Conservation (phyloP, 2,888 invertebrate species). For the Petrolisthes cinctipes region DNA sequence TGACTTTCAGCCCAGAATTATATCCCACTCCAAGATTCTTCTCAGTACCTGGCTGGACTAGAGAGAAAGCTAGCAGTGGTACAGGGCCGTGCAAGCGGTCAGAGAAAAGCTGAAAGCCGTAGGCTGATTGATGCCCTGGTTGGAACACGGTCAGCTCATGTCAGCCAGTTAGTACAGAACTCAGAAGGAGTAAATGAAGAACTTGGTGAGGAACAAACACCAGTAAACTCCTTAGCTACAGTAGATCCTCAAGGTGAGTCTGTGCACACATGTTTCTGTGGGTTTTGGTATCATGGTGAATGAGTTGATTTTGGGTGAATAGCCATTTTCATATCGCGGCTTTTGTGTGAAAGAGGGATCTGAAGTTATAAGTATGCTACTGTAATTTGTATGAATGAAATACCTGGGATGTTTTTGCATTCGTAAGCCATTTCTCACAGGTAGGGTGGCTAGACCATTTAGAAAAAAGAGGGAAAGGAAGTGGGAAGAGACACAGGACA, state of each 20-base stretch:
- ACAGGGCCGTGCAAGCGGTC: constrained; percentile 41
- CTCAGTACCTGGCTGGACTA: constrained; percentile 53
- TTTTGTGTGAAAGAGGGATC: too few species aligned
- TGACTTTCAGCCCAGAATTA: constrained; percentile 20
- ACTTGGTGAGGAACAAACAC: background rate
- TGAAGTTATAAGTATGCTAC: too few species aligned
- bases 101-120: constrained; percentile 52
- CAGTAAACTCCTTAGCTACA: constrained; percentile 16
- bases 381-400: too few species aligned
- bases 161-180: constrained; percentile 29
- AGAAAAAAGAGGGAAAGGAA: too few species aligned
- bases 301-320: background rate
- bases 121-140: constrained; percentile 49
- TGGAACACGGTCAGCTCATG: constrained; percentile 39
- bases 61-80: constrained; percentile 52
- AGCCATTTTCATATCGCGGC: too few species aligned
- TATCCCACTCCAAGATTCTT: constrained; percentile 53
- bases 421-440: too few species aligned
- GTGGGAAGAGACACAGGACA: too few species aligned
- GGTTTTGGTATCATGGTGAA: background rate
- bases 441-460: too few species aligned
- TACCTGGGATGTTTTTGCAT: too few species aligned
- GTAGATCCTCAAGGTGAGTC: constrained; percentile 49
- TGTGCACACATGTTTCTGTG: background rate
- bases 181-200: background rate